Percentiles rank a stretch among this genome's conserved stretches.
Evolutionary conservation across 2,888 invertebrate genomes (phyloP).

Genomic region (Drosophila heteroneura): DNA sequence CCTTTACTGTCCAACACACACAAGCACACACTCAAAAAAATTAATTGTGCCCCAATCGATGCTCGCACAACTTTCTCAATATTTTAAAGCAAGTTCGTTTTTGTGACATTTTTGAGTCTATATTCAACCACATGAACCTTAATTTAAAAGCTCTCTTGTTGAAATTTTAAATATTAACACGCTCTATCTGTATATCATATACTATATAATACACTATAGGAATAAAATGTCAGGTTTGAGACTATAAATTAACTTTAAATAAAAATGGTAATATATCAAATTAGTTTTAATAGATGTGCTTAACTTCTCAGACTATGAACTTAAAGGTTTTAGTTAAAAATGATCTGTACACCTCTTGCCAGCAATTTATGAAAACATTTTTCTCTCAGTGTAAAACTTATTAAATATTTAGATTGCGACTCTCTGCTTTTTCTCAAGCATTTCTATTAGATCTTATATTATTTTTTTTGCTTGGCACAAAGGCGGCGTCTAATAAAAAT

Average conservation of each 20-base stretch:
- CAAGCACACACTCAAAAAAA: neutral
- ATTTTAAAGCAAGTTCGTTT: neutral
- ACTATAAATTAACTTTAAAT: neutral
- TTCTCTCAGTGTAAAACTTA: conserved; percentile 31
- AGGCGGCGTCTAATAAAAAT: conserved; percentile 62
- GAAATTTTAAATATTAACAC: neutral
- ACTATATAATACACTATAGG: neutral
- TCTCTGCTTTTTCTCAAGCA: conserved; percentile 17
- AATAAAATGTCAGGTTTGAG: neutral
- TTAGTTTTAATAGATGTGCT: neutral
- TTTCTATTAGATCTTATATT: conserved; percentile 22
- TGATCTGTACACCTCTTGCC: neutral
- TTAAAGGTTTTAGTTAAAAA: neutral
- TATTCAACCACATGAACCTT: no score
- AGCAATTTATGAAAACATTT: neutral
- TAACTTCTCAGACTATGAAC: neutral
- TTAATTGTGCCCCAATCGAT: neutral
- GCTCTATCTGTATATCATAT: neutral
- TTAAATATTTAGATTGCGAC: conserved; percentile 63
- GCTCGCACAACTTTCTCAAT: neutral
- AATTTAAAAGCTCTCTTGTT: neutral
- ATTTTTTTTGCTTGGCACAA: conserved; percentile 33
- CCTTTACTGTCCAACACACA: neutral
- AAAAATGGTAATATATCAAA: neutral
- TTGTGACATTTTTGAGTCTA: neutral